phyloP scores from a whole-genome alignment of 2,113 vertebrate genomes.

The Pterocles burchelli region DNA sequence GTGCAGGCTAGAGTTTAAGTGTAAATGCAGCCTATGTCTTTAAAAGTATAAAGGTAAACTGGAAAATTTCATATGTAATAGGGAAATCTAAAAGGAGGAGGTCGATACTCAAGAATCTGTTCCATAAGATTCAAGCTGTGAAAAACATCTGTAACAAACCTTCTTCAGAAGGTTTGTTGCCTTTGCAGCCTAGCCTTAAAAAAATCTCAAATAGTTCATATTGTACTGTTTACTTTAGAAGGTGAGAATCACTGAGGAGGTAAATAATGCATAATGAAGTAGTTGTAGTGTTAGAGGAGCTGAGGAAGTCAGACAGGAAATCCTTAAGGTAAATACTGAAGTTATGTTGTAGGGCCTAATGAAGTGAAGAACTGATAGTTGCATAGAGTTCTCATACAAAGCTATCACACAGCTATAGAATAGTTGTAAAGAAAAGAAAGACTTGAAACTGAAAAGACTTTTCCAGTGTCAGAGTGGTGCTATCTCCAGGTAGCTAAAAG shows the following conservation, averaged over 20 bases:
- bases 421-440: neutral
- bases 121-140: neutral
- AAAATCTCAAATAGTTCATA: neutral
- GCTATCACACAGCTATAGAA: neutral
- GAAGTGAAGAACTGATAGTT: neutral
- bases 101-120: neutral
- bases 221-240: neutral
- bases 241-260: neutral
- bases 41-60: neutral
- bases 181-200: neutral
- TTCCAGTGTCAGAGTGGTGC: neutral
- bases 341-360: neutral
- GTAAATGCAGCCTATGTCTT: neutral
- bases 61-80: neutral
- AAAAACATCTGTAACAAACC: neutral
- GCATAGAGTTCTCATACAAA: neutral
- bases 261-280: neutral
- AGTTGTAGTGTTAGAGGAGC: neutral
- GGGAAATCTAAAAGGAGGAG: neutral
- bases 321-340: neutral
- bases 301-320: neutral
- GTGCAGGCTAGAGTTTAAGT: neutral
- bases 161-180: neutral
- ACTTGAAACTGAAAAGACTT: neutral
- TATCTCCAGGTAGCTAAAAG: neutral